Base-by-base conservation (phyloP, 2,797 vertebrate genomes). In the Argentina silus region DNA sequence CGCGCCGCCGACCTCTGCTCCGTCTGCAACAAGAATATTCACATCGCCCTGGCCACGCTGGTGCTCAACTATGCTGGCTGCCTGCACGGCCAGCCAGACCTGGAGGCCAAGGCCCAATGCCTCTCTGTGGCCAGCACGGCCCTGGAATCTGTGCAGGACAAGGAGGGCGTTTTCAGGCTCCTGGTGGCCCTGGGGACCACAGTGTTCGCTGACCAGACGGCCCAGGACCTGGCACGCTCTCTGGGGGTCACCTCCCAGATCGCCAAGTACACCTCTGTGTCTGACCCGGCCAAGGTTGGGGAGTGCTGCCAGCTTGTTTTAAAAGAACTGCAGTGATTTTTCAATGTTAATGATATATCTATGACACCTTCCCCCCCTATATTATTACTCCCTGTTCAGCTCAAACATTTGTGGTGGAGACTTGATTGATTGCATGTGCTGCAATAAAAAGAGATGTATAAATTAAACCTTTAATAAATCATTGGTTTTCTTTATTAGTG, bases 51-150 rank as follows among this genome's bases (percentile, higher is more conserved):
- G 87, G 97, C 98, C 74, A 99, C 98, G 0, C 79, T 99, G 91
- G 93, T 96, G 48, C 91, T 99, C 75, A 97, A 99, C 91, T 99
- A 99, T 64, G 95, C 97, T 5, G 94, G 95, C 76, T 95, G 94
- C 89, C 94, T 99, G 86, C 92, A 96, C 90, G 93, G 91, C 87
- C 94, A 93, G 78, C 90, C 93, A 0, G 95, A 97, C 77, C 92
- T 98, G 53, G 98, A 99, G 88, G 98, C 95, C 75, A 99, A 98
- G 93, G 97, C 97, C 74, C 98, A 99, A 74, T 99, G 97, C 77
- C 93, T 99, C 63, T 98, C 98, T 15, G 95, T 97, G 78, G 96
- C 96, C 86, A 97, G 96, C 83, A 92, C 96, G 75, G 91, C 96
- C 78, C 93, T 99, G 84, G 98, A 99, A 93, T 95, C 95, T 43